A percentile compares a stretch with the other conserved stretches of the same genome.
phyloP scores from a whole-genome alignment of 2,113 vertebrate genomes.

The Ophiodon elongatus region DNA sequence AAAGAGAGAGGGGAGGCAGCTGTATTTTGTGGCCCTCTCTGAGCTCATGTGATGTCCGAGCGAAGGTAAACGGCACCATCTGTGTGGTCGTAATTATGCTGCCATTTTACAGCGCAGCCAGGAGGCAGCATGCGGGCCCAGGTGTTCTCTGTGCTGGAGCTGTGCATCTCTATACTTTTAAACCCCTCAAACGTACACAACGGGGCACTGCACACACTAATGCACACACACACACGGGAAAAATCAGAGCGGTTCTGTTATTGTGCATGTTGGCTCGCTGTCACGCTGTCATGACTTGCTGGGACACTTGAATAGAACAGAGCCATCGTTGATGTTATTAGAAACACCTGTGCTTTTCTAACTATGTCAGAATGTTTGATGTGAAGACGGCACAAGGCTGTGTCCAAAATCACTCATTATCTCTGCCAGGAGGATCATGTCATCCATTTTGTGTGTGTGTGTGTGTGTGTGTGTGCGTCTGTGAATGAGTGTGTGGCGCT shows the following conservation, averaged over 20 bases:
- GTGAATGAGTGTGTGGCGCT: not conserved
- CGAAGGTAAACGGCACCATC: conserved; percentile 79
- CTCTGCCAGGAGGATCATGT: not conserved
- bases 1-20: conserved; percentile 8
- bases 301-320: not conserved
- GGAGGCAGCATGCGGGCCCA: conserved; percentile 75
- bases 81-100: conserved; percentile 78
- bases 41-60: conserved; percentile 74
- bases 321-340: not conserved
- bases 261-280: not conserved
- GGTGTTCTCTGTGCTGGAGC: conserved; percentile 69
- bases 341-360: not conserved
- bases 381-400: not conserved
- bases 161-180: conserved; percentile 54
- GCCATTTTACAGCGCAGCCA: conserved; percentile 71
- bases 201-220: not conserved
- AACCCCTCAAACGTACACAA: conserved; percentile 19
- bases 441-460: not conserved
- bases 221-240: not conserved
- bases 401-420: not conserved
- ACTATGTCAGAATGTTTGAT: conserved; percentile 11
- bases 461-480: no score
- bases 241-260: conserved; percentile 2
- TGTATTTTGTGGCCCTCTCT: conserved; percentile 58
- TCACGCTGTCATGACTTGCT: not conserved